Conservation (phyloP, 2,888 invertebrate genomes). For the Polydrusus tereticollis region DNA sequence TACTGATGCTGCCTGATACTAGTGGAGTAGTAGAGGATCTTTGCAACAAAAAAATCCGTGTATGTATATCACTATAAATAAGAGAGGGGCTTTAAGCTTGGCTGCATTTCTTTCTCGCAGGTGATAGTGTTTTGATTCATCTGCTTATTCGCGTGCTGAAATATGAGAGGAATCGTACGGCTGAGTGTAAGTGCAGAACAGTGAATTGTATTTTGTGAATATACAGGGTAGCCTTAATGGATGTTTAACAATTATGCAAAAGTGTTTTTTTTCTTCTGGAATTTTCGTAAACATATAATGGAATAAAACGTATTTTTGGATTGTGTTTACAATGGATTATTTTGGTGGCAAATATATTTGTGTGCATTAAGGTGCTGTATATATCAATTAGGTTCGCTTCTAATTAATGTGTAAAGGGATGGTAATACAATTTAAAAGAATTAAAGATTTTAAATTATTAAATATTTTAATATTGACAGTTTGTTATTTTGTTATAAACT, state of each 20-base stretch:
- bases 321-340: not conserved
- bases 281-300: not conserved
- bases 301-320: not conserved
- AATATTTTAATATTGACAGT: no score
- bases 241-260: not conserved
- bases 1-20: slow-evolving; percentile 49
- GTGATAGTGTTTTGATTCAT: slow-evolving; percentile 57
- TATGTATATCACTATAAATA: slow-evolving; percentile 57
- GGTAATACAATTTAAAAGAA: no score
- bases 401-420: no score
- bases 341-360: no score
- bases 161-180: slow-evolving; percentile 51
- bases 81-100: slow-evolving; percentile 55
- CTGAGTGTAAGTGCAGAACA: slow-evolving; percentile 52
- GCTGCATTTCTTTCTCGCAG: slow-evolving; percentile 56
- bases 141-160: slow-evolving; percentile 43
- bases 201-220: slow-evolving; percentile 12
- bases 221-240: not conserved
- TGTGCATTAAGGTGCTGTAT: no score
- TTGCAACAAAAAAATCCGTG: slow-evolving; percentile 40
- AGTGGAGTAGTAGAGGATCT: slow-evolving; percentile 30
- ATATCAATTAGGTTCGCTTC: no score
- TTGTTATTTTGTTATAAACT: no score
- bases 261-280: not conserved
- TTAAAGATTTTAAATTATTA: no score